Evolutionary conservation across 2,797 vertebrate species (phyloP), one percentile per base, ranked within the genome.

Genomic region (Anabas testudineus): DNA sequence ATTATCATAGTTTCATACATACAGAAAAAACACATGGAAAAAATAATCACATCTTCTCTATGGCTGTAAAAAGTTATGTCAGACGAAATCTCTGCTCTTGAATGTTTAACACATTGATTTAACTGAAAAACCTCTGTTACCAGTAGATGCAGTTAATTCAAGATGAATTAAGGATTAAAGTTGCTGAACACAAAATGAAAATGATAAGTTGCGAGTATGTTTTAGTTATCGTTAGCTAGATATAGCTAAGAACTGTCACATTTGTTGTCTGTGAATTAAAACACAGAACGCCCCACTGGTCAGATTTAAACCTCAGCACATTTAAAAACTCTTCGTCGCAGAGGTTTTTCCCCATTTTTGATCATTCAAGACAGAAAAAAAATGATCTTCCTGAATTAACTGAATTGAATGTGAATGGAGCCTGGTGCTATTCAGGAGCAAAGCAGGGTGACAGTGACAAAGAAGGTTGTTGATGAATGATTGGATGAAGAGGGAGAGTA

Each of bases 321-420:
- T 37, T 15, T 16, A 62, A 36, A 65, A 0, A 26, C 24, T 41
- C 16, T 6, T 32, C 24, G 22, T 14, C 37, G 2, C 16, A 15
- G 26, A 45, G 6, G 39, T 42, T 34, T 48, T 19, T 10, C 21
- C 2, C 19, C 1, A 2, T 15, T 34, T 45, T 47, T 51, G 19
- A 12, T 26, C 19, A 37, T 47, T 57, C 5, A 36, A 56, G 13
- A n/a, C 24, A 15, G 10, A 24, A 3, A 21, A 42, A 52, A 73
- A 21, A 45, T 4, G 30, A 34, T 71, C 54, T 51, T 52, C 36
- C 45, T 78, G 83, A 81, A 85, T 63, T 41, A 62, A 68, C 1
- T 82, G 85, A 87, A 78, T 61, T 87, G 85, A 88, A 63, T 21
- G 78, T 82, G 83, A 89, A 84, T 57, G 54, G 30, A 80, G 32